Base-by-base conservation (phyloP, 92 coral and sea anemone species). In the Scolanthus callimorphus region DNA sequence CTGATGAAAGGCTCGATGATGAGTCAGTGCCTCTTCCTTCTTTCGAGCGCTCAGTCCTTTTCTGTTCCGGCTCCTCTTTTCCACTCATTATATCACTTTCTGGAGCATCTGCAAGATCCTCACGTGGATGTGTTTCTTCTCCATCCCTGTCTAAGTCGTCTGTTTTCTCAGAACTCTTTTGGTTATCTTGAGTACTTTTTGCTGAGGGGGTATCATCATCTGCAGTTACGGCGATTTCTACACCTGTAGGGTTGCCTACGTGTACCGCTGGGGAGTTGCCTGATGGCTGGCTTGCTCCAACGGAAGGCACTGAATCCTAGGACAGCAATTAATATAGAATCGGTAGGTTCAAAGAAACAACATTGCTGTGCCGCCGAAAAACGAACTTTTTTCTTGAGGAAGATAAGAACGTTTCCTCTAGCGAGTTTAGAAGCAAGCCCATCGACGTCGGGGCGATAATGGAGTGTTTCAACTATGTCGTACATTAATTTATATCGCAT, bases 11-110 rank as follows among this genome's bases (percentile, higher is more conserved):
- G 48, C 45, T 23, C 1, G 63, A 57, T 1, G 63, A 29, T 6
- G 63, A 30, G 10, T 57, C 63, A 3, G 46, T 45, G 9, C 63
- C 63, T 15, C 27, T 57, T n/a, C 34, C 48, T 15, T 29, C 25
- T 13, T 57, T 45, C 12, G 6, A 4, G 29, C 34, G 17, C 21
- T 57, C 27, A n/a, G 20, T 17, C 22, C 3, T 55, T 17, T 45
- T 1, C 63, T 29, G 12, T 13, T 17, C 17, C 6, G 8, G 41
- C 15, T 15, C 8, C 41, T 6, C 6, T 34, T 34, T 34, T 6
- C 41, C 41, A 6, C 8, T 6, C 8, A 15, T 34, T n/a, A n/a
- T n/a, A 34, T 34, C 41, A 34, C 41, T 15, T 6, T 6, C 6
- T 6, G 6, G 8, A 34, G 6, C 15, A 34, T 34, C 41, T 34